Percentiles rank a stretch among this genome's conserved stretches.
phyloP scores from a whole-genome alignment of 2,113 vertebrate genomes.

The Melanerpes formicivorus region DNA sequence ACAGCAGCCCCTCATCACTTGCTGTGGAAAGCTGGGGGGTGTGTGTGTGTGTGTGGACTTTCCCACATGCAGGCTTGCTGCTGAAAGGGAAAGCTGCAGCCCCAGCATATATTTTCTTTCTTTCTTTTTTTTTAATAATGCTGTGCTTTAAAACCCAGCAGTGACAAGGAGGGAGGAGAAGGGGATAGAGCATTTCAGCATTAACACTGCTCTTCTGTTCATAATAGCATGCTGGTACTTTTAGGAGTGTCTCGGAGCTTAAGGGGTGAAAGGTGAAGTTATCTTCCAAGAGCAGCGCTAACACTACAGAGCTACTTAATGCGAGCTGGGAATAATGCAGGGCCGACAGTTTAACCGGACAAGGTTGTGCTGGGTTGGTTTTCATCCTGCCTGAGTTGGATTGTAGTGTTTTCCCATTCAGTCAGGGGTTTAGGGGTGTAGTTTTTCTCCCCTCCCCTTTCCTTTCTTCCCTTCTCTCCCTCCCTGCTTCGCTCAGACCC shows the following conservation, averaged over 20 bases:
- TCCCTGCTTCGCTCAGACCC: background rate
- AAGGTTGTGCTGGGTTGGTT: conserved; percentile 44
- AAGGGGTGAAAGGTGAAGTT: conserved; percentile 63
- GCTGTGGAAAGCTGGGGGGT: background rate
- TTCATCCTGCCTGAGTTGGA: background rate
- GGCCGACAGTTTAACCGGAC: conserved; percentile 26
- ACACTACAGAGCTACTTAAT: conserved; percentile 54
- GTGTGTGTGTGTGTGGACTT: background rate
- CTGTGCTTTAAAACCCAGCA: background rate
- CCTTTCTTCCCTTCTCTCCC: background rate
- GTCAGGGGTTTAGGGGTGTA: background rate
- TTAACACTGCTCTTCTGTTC: conserved; percentile 41
- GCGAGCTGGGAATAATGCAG: conserved; percentile 46
- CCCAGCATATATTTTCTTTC: background rate
- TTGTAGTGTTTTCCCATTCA: conserved; percentile 23
- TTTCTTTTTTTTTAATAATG: background rate
- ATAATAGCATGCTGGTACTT: conserved; percentile 54
- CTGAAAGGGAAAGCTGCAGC: background rate
- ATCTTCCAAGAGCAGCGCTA: conserved; percentile 67
- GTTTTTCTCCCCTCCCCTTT: accelerated
- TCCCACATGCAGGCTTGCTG: background rate
- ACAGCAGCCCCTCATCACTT: background rate
- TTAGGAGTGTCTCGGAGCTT: conserved; percentile 59
- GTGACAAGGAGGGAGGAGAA: conserved; percentile 62
- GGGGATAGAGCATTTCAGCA: conserved; percentile 50